Percentiles rank a stretch among this genome's conserved stretches.
These are phyloP conservation scores for Vollenhovia emeryi DNA, from an alignment of 1,140 invertebrate genomes.

Conservation along the genomic window DNA sequence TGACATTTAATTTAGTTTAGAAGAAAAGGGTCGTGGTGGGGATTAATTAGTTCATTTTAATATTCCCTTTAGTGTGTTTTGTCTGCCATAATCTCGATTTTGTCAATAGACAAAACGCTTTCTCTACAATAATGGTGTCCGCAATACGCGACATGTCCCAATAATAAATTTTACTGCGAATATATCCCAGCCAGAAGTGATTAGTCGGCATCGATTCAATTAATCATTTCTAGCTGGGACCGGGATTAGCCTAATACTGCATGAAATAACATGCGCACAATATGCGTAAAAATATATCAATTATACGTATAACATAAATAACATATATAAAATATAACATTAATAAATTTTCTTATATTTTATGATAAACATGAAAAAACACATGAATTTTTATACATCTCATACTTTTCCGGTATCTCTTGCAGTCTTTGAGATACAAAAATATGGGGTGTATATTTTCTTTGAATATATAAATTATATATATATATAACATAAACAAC, in stretches of 20 bases:
- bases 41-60: constrained; percentile 17
- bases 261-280: not conserved
- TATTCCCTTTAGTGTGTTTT: too few relatives aligned
- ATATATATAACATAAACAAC: too few relatives aligned
- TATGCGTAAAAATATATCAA: not conserved
- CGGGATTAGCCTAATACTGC: not conserved
- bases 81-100: not conserved
- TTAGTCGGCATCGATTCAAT: not conserved
- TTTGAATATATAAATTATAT: too few relatives aligned
- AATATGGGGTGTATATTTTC: too few relatives aligned
- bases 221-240: not conserved
- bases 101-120: not conserved
- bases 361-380: too few relatives aligned
- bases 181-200: not conserved
- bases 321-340: too few relatives aligned
- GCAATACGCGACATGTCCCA: not conserved
- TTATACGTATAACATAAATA: not conserved
- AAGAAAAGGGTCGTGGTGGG: not conserved
- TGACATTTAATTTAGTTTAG: not conserved
- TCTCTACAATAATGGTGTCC: not conserved
- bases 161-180: not conserved
- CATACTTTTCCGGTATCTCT: not conserved
- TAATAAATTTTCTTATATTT: too few relatives aligned
- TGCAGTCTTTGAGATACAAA: too few relatives aligned
- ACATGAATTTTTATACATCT: not conserved